Conservation (phyloP, 2,113 vertebrate genomes). For the Notarius quadriscutis region DNA sequence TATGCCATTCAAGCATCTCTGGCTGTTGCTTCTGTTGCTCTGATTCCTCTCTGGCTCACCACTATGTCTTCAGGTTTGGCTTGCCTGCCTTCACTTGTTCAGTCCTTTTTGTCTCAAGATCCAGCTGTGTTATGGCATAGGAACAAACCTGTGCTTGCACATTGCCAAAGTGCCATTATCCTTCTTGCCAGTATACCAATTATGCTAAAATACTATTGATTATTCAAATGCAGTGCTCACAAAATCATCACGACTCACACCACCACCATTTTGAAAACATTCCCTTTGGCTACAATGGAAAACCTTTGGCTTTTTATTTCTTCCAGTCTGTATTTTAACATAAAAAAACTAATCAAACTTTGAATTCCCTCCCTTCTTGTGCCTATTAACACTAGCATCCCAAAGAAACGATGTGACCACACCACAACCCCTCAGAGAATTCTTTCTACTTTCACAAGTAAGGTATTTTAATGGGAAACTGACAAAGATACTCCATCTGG, state of each 20-base stretch:
- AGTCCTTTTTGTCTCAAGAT: neutral
- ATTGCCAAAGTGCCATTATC: neutral
- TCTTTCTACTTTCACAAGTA: neutral
- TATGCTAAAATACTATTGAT: neutral
- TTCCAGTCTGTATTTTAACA: neutral
- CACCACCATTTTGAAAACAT: neutral
- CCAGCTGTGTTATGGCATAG: neutral
- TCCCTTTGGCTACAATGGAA: neutral
- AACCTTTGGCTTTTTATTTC: neutral
- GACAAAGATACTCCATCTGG: neutral
- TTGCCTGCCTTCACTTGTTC: neutral
- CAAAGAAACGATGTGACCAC: neutral
- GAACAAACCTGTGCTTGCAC: neutral
- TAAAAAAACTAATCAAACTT: neutral
- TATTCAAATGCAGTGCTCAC: neutral
- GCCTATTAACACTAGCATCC: neutral
- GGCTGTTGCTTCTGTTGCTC: neutral
- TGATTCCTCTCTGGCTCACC: neutral
- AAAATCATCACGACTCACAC: neutral
- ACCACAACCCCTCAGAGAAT: neutral
- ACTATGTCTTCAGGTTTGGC: neutral
- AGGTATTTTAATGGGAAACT: neutral
- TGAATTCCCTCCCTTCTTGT: neutral
- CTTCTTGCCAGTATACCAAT: neutral
- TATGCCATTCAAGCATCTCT: conserved; percentile 5